phyloP scores from a whole-genome alignment of 2,797 vertebrate genomes.

The Spinus pinus region DNA sequence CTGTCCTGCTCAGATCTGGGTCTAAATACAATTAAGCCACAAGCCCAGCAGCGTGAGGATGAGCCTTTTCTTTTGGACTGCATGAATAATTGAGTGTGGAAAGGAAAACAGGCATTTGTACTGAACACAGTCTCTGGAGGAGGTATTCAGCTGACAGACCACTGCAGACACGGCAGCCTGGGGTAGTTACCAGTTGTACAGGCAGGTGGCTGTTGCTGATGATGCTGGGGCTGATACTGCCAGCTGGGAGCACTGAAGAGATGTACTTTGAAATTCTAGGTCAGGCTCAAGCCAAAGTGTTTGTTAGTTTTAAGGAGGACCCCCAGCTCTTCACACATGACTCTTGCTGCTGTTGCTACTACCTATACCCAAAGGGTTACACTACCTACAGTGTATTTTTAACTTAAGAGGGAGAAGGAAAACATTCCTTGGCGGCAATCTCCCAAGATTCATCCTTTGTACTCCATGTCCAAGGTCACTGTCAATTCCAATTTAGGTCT shows the following conservation, averaged over 20 bases:
- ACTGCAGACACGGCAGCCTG: fast-evolving
- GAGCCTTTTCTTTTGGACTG: not conserved
- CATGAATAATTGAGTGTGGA: not conserved
- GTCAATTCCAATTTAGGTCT: not conserved
- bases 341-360: not conserved
- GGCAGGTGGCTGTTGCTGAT: not conserved
- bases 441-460: not conserved
- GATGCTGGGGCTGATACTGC: fast-evolving
- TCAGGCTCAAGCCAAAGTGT: not conserved
- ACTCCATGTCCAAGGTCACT: not conserved
- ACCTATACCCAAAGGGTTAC: not conserved
- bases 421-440: not conserved
- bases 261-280: not conserved
- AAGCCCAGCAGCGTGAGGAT: not conserved
- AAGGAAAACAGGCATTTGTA: not conserved
- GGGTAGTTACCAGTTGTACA: not conserved
- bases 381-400: not conserved
- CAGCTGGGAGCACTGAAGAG: fast-evolving
- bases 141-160: not conserved
- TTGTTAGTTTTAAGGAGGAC: not conserved
- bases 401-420: not conserved
- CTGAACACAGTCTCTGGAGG: not conserved
- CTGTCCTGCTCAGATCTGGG: not conserved
- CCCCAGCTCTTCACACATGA: not conserved
- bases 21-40: not conserved